phyloP scores from a whole-genome alignment of 2,797 vertebrate genomes.

The Gephyroberyx darwinii region DNA sequence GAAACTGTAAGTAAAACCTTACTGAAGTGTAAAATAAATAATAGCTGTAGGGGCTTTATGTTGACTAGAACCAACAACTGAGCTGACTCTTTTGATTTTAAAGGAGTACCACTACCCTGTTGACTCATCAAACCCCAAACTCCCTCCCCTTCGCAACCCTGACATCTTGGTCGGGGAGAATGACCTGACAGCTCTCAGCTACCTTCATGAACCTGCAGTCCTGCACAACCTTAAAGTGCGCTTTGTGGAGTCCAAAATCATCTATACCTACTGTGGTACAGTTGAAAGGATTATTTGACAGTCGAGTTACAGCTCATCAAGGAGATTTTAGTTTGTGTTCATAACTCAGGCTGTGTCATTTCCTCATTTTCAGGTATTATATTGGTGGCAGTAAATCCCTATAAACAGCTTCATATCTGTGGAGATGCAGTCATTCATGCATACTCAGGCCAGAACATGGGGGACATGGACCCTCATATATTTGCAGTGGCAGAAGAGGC shows the following conservation, averaged over 20 bases:
- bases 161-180: conserved; percentile 99
- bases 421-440: conserved; percentile 97
- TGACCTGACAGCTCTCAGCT: conserved; percentile 98
- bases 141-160: conserved; percentile 94
- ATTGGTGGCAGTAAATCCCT: conserved; percentile 96
- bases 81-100: conserved; percentile 26
- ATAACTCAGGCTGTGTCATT: conserved; percentile 32
- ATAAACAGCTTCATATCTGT: conserved; percentile 93
- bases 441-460: conserved; percentile 98
- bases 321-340: not conserved
- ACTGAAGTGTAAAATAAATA: not conserved
- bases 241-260: conserved; percentile 94
- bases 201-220: conserved; percentile 95
- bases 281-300: not conserved
- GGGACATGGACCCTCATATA: conserved; percentile 98
- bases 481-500: conserved; percentile 98
- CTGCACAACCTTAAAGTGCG: conserved; percentile 96
- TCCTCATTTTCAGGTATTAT: conserved; percentile 88
- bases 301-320: not conserved
- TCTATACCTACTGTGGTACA: conserved; percentile 97
- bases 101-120: conserved; percentile 86
- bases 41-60: conserved; percentile 22
- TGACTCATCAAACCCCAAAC: conserved; percentile 75
- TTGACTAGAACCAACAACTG: conserved; percentile 10
- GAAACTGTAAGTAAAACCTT: conserved; percentile 84